These are phyloP conservation scores for Galaxea fascicularis DNA, from an alignment of 92 coral and sea anemone species.

Conservation along the genomic window DNA sequence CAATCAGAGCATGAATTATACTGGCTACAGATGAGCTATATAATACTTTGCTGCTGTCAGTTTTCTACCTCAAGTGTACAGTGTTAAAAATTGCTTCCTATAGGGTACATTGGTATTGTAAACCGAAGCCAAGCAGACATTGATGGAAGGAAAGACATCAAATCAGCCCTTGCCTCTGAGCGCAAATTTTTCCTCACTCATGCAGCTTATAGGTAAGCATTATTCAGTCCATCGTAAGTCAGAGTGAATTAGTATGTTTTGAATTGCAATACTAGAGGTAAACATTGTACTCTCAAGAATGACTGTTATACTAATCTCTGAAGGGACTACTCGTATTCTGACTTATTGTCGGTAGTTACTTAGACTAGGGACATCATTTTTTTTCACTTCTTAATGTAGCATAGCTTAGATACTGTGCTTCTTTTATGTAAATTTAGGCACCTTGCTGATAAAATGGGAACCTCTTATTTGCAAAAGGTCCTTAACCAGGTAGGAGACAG, in stretches of 20 bases:
- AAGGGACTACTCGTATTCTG: too few relatives aligned
- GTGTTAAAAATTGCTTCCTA: background rate
- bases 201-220: slow-evolving; percentile 80
- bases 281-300: too few relatives aligned
- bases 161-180: slow-evolving; percentile 92
- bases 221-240: background rate
- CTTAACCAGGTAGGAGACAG: slow-evolving; percentile 82
- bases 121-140: slow-evolving; percentile 98
- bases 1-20: too few relatives aligned
- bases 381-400: too few relatives aligned
- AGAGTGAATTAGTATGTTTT: too few relatives aligned
- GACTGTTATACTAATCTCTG: too few relatives aligned
- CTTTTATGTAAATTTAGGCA: slow-evolving; percentile 66
- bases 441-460: slow-evolving; percentile 97
- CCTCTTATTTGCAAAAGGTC: slow-evolving; percentile 86
- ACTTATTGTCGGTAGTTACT: too few relatives aligned
- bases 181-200: slow-evolving; percentile 96
- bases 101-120: slow-evolving; percentile 96
- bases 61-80: background rate
- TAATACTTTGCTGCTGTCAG: too few relatives aligned
- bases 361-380: too few relatives aligned
- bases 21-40: too few relatives aligned
- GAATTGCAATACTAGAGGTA: too few relatives aligned
- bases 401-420: too few relatives aligned
- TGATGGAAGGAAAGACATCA: slow-evolving; percentile 96